A percentile compares a stretch with the other conserved stretches of the same genome.
Conservation (phyloP, 2,888 invertebrate genomes). For the Epistrophe eligans region DNA sequence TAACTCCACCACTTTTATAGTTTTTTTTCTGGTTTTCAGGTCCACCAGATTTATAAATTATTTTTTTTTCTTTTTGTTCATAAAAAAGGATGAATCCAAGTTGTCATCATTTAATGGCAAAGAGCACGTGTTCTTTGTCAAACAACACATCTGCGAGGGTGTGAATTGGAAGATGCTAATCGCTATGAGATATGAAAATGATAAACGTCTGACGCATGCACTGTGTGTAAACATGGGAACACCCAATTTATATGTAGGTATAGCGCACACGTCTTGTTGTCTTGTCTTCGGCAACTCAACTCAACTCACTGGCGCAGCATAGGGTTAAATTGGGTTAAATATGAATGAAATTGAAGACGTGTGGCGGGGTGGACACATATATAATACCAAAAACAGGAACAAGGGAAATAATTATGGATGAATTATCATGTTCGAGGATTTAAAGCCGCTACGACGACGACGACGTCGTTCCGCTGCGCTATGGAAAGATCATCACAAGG, state of each 20-base stretch:
- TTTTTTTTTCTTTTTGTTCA: constrained; percentile 17
- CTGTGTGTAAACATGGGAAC: constrained; percentile 46
- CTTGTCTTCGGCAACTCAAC: neutral
- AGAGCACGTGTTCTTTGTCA: constrained; percentile 65
- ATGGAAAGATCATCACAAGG: constrained; percentile 40
- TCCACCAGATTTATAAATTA: constrained; percentile 39
- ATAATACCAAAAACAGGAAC: constrained; percentile 16
- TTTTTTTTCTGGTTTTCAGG: constrained; percentile 55
- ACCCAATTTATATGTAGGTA: neutral
- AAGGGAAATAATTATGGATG: constrained; percentile 39
- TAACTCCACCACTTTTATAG: constrained; percentile 62
- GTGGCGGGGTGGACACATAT: constrained; percentile 43
- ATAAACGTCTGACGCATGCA: constrained; percentile 68
- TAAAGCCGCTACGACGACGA: neutral
- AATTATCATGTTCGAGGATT: constrained; percentile 55
- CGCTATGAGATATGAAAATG: constrained; percentile 73
- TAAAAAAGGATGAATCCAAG: constrained; percentile 44
- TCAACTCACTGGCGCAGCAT: neutral
- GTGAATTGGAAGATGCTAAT: constrained; percentile 57
- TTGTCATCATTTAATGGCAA: constrained; percentile 64
- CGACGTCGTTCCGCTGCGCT: too few relatives aligned
- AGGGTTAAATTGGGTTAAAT: constrained; percentile 74
- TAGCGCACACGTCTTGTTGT: constrained; percentile 19
- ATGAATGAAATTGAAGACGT: constrained; percentile 63
- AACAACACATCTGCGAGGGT: constrained; percentile 44